These are phyloP conservation scores for Acanthosepion esculentum DNA, from an alignment of 2,888 invertebrate genomes.

Conservation along the genomic window DNA sequence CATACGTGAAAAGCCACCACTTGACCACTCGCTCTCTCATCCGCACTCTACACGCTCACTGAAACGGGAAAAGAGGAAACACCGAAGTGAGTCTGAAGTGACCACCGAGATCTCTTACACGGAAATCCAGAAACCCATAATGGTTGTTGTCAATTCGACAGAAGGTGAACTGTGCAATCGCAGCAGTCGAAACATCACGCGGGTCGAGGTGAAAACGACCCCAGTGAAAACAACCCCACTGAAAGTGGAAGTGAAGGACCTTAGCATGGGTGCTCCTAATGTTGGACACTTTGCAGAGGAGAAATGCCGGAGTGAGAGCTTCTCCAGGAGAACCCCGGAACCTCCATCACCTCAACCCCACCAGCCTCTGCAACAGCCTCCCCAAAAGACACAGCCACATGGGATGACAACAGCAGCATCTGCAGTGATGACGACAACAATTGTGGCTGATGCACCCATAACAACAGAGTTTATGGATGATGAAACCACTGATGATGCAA, in stretches of 20 bases:
- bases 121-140: background rate
- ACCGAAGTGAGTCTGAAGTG: slow-evolving; percentile 24
- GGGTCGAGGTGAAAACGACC: background rate
- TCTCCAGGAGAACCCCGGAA: background rate
- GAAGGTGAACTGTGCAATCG: slow-evolving; percentile 42
- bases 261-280: background rate
- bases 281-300: background rate
- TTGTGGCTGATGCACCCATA: background rate
- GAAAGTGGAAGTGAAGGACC: slow-evolving; percentile 36
- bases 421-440: background rate
- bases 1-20: background rate
- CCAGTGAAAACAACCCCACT: background rate
- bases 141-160: background rate
- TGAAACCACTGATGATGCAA: background rate
- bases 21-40: slow-evolving; percentile 36
- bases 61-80: slow-evolving; percentile 2
- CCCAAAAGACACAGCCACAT: background rate
- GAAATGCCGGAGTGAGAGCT: background rate
- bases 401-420: background rate
- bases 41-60: background rate
- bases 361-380: background rate
- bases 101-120: slow-evolving; percentile 35
- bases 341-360: background rate
- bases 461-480: background rate
- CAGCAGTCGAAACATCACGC: background rate